Percentiles rank a stretch among this genome's conserved stretches.
Conservation (phyloP, 2,797 vertebrate species). For the Anabas testudineus region DNA sequence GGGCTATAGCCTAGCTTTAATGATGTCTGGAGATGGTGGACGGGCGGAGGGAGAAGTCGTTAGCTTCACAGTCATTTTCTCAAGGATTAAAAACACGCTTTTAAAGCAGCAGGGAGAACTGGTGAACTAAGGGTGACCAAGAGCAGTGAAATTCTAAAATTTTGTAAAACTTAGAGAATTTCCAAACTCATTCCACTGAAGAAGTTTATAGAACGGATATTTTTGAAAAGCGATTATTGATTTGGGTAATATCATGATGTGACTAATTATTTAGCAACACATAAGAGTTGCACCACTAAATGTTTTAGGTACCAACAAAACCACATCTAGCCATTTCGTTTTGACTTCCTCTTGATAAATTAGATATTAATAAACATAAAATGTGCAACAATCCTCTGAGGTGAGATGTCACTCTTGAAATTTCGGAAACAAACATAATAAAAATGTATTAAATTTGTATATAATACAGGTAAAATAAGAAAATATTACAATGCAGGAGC, state of each 20-base stretch:
- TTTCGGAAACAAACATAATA: not conserved
- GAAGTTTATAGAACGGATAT: not conserved
- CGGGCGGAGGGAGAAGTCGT: conserved; percentile 95
- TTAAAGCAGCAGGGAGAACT: conserved; percentile 89
- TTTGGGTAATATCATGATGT: conserved; percentile 3
- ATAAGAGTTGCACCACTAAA: not conserved
- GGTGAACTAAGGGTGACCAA: conserved; percentile 19
- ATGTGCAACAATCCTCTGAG: not conserved
- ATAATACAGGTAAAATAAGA: not conserved
- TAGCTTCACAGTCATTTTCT: conserved; percentile 98
- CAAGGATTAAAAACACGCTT: conserved; percentile 91
- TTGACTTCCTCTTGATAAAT: no score
- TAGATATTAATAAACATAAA: conserved; percentile 6
- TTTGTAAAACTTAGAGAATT: conserved; percentile 34
- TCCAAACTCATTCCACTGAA: conserved; percentile 40
- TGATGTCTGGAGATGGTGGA: conserved; percentile 96
- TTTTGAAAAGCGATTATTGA: not conserved
- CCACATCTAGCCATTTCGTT: no score
- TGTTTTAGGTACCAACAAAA: not conserved
- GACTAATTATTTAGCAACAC: not conserved
- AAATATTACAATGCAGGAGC: not conserved
- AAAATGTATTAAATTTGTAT: not conserved
- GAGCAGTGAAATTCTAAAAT: conserved; percentile 20
- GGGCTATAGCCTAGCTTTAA: conserved; percentile 96
- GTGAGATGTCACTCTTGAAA: no score